Evolutionary conservation across 1,140 invertebrate genomes (phyloP), one percentile per base, ranked within the genome.

Genomic region (Ceratoteleas bidentatus): DNA sequence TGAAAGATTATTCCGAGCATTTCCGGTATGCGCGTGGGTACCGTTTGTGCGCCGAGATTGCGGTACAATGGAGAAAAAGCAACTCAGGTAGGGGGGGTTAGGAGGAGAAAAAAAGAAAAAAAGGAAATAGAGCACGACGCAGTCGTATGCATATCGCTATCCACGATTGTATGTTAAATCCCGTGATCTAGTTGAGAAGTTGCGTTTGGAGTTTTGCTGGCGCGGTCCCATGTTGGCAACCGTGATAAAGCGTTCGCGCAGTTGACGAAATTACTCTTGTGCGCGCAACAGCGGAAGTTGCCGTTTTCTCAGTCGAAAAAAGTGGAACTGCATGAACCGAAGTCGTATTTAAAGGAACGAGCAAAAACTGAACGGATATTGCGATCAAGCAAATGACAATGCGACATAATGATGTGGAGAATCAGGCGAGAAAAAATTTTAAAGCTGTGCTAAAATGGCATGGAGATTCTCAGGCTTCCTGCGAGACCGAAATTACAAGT

Each of bases 141-240:
- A 65, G 58, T 58, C 82, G 79, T 72, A 78, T 66, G 70, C 62
- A 75, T 64, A 69, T 81, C 62, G 64, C 86, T 84, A 68, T 80
- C 70, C 82, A 85, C 84, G 61, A 89, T 88, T 88, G 85, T 89
- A 87, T 86, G 85, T 80, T 87, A 87, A 88, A 74, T 65, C 50
- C 65, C 50, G 50, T 69, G 77, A 69, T 74, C 77, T 62, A 80
- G 62, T 74, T 80, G 76, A 61, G 43, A 64, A 77, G 60, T 70
- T 70, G 65, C 64, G 57, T 77, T 68, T 45, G 13, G 34, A 54
- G 49, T 66, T 60, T 61, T 57, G 58, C 66, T 78, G 50, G 54
- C 81, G 83, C 68, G 70, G 38, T 60, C 70, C 54, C 13, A 43
- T 38, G 62, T 66, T 56, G 40, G 24, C 52, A 15, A 10, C 43